Conservation (phyloP, 2,113 vertebrate species). For the Electrona antarctica region DNA sequence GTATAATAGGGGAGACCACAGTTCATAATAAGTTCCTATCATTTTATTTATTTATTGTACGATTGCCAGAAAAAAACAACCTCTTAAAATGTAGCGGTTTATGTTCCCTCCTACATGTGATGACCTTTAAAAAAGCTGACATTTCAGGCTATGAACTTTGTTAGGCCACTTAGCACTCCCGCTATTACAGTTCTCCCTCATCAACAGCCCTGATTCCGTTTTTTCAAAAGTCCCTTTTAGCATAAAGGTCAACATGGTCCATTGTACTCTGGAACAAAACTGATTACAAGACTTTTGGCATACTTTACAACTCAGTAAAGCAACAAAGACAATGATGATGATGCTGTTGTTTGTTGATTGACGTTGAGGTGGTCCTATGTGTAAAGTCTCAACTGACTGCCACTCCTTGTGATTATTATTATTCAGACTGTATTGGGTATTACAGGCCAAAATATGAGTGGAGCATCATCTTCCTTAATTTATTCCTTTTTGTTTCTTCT, state of each 20-base stretch:
- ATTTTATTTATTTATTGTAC: not conserved
- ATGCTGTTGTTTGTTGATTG: too few species aligned
- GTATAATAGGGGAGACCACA: constrained; percentile 12
- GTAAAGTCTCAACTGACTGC: too few species aligned
- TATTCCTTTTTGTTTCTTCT: constrained; percentile 27
- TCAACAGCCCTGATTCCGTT: not conserved
- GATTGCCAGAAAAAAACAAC: not conserved
- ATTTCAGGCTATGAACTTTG: not conserved
- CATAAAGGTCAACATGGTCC: too few species aligned
- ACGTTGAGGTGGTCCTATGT: too few species aligned
- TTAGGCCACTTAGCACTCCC: constrained; percentile 12
- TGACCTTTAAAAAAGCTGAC: constrained; percentile 5
- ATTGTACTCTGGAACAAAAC: too few species aligned
- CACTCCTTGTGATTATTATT: too few species aligned
- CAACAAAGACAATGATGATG: too few species aligned
- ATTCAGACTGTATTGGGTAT: too few species aligned
- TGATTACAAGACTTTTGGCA: too few species aligned
- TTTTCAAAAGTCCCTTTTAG: not conserved
- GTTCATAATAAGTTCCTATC: constrained; percentile 31
- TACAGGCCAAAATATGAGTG: too few species aligned
- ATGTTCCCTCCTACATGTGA: not conserved
- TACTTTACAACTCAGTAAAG: too few species aligned
- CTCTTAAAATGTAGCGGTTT: not conserved
- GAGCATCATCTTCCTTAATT: too few species aligned
- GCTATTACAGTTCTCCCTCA: not conserved